Conservation (phyloP, 2,113 vertebrate genomes). For the Otolemur garnettii region DNA sequence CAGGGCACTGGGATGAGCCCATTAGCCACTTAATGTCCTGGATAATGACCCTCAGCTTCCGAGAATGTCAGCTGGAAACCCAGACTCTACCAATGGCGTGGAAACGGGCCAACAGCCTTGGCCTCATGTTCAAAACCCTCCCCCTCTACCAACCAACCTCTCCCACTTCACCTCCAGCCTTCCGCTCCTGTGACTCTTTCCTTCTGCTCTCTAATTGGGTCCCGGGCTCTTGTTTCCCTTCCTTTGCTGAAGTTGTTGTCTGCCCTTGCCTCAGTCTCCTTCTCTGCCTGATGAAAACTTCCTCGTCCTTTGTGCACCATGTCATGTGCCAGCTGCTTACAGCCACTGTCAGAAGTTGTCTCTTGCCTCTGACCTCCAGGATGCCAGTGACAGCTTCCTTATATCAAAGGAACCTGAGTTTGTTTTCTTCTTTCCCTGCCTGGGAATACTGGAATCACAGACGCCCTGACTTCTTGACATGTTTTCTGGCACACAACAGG, state of each 20-base stretch:
- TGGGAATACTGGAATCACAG: neutral
- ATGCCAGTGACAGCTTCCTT: neutral
- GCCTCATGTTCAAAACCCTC: slow-evolving; percentile 67
- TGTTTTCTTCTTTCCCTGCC: neutral
- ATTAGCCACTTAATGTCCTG: slow-evolving; percentile 92
- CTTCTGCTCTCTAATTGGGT: neutral
- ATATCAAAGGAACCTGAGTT: neutral
- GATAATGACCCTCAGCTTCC: slow-evolving; percentile 88
- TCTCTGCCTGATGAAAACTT: neutral
- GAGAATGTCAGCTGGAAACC: slow-evolving; percentile 83
- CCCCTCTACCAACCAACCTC: slow-evolving; percentile 9
- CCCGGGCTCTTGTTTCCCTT: slow-evolving; percentile 5
- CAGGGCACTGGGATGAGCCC: slow-evolving; percentile 86
- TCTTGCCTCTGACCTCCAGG: neutral
- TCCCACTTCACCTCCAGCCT: neutral
- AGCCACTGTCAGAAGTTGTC: neutral
- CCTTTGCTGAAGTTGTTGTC: slow-evolving; percentile 3
- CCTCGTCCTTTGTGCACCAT: neutral
- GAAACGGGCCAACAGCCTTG: slow-evolving; percentile 77
- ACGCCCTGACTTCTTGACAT: neutral
- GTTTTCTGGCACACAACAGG: neutral
- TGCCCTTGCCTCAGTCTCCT: neutral
- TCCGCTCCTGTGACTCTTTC: neutral
- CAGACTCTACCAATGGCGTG: slow-evolving; percentile 75
- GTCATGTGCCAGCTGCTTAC: neutral